phyloP scores from a whole-genome alignment of 2,888 invertebrate species.

The Chloroclystis v-ata region DNA sequence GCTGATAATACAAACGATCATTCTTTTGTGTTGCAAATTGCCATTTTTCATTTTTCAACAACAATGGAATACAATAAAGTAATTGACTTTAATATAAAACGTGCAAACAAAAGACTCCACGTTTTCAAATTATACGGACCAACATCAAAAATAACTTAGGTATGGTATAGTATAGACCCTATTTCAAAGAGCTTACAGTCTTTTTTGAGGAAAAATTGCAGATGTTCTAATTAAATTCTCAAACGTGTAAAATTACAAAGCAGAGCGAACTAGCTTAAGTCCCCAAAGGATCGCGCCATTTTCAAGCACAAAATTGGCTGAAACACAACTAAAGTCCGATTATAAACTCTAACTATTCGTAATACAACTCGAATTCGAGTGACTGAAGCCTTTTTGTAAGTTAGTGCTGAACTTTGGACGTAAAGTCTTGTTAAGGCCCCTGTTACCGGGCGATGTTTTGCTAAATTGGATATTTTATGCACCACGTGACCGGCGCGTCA shows the following conservation, averaged over 20 bases:
- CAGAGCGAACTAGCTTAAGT: not conserved
- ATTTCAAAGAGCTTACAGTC: not conserved
- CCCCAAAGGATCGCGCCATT: not conserved
- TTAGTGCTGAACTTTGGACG: constrained; percentile 8
- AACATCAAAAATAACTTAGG: not conserved
- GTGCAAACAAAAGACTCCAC: too few species aligned
- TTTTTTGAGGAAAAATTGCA: not conserved
- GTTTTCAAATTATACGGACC: too few species aligned
- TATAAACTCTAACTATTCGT: constrained; percentile 1
- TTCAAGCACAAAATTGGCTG: not conserved
- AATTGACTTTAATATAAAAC: constrained; percentile 15
- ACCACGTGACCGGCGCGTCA: too few species aligned
- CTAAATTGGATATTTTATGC: too few species aligned
- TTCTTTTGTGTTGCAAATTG: not conserved
- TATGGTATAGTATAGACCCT: constrained; percentile 3
- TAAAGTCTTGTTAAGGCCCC: constrained; percentile 11
- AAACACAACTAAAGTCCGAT: not conserved
- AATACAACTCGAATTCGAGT: constrained; percentile 5
- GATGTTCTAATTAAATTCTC: not conserved
- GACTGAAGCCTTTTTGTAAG: constrained; percentile 9
- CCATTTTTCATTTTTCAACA: constrained; percentile 6
- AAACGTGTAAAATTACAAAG: not conserved
- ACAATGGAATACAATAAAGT: constrained; percentile 14
- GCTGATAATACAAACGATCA: too few species aligned
- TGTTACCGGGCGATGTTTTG: too few species aligned